These are phyloP conservation scores for Thunnus albacares DNA, from an alignment of 2,797 vertebrate genomes.

Conservation along the genomic window DNA sequence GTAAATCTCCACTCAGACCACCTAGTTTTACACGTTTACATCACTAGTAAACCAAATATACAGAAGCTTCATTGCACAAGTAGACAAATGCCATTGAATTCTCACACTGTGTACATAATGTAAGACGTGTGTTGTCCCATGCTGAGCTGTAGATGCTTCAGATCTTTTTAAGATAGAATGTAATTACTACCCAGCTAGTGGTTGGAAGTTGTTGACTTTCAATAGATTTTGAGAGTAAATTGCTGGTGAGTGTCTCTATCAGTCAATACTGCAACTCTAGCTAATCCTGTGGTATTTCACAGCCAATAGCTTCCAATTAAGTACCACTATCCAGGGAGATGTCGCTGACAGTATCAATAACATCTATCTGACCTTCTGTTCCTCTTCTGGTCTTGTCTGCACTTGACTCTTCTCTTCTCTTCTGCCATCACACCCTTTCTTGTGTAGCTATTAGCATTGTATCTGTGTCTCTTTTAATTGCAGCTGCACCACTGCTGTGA, in stretches of 20 bases:
- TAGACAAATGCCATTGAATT: neutral
- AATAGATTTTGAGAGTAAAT: slow-evolving; percentile 68
- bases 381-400: slow-evolving; percentile 41
- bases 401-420: slow-evolving; percentile 33
- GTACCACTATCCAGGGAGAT: slow-evolving; percentile 68
- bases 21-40: neutral
- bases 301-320: slow-evolving; percentile 82
- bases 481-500: slow-evolving; percentile 24
- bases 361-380: slow-evolving; percentile 71
- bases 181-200: slow-evolving; percentile 41
- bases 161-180: slow-evolving; percentile 25
- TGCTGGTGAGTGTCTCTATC: slow-evolving; percentile 68
- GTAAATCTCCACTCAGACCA: neutral
- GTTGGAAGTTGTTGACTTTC: slow-evolving; percentile 64
- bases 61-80: neutral
- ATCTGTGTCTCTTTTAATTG: slow-evolving; percentile 53
- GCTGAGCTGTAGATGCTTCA: neutral
- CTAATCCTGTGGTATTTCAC: slow-evolving; percentile 82
- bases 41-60: neutral
- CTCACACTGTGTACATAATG: neutral
- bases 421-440: slow-evolving; percentile 5
- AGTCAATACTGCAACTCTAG: slow-evolving; percentile 67
- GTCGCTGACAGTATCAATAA: slow-evolving; percentile 79
- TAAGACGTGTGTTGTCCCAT: neutral
- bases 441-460: slow-evolving; percentile 8